Percentiles rank a stretch among this genome's conserved stretches.
These are phyloP conservation scores for Autographa pulchrina DNA, from an alignment of 2,888 invertebrate genomes.

Conservation along the genomic window DNA sequence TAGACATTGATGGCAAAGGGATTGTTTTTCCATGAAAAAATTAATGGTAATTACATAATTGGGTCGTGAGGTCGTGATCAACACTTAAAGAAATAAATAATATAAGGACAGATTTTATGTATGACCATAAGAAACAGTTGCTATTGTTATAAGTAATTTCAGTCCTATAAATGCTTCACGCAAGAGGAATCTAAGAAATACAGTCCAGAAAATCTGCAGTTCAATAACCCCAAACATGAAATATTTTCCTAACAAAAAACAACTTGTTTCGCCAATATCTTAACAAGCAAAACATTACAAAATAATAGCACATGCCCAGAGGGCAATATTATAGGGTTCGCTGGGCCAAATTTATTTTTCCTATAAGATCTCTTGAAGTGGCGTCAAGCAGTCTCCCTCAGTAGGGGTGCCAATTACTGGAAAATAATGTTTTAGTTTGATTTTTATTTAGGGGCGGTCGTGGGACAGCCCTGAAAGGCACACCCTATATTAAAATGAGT, in stretches of 20 bases:
- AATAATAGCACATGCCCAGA: slow-evolving; percentile 79
- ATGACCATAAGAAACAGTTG: too few species aligned
- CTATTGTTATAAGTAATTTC: too few species aligned
- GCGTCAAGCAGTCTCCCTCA: slow-evolving; percentile 82
- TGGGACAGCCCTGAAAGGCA: slow-evolving; percentile 87
- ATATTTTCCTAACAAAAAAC: slow-evolving; percentile 50
- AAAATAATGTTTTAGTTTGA: slow-evolving; percentile 87
- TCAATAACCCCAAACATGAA: slow-evolving; percentile 33
- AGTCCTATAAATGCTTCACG: too few species aligned
- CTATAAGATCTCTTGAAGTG: slow-evolving; percentile 86
- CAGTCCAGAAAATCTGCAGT: slow-evolving; percentile 26
- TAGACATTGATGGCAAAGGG: neutral
- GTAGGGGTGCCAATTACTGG: slow-evolving; percentile 88
- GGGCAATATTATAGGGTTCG: slow-evolving; percentile 71
- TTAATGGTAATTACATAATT: neutral
- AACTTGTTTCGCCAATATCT: slow-evolving; percentile 68
- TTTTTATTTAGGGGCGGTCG: slow-evolving; percentile 89
- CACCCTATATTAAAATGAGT: slow-evolving; percentile 85
- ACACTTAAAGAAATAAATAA: neutral
- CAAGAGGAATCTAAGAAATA: neutral
- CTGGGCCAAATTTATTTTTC: slow-evolving; percentile 79
- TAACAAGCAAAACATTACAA: slow-evolving; percentile 78
- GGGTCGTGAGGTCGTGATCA: neutral
- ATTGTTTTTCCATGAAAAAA: neutral
- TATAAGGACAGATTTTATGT: neutral